Base-by-base conservation (phyloP, 2,888 invertebrate species). In the Ectemnius cavifrons region DNA sequence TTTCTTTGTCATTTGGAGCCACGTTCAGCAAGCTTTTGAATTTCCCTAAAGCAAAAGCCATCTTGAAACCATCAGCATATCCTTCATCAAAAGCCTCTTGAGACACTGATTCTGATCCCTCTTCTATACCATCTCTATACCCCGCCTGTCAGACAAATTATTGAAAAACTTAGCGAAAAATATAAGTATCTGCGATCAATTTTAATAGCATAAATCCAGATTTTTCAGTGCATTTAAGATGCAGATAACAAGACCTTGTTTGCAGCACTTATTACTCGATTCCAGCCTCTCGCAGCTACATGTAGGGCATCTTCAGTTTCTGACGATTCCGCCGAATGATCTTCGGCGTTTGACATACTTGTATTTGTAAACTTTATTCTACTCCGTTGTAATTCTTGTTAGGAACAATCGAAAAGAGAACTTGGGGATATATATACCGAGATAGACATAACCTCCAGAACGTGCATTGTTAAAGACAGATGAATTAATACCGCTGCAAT, bases 41-140 rank as follows among this genome's bases (percentile, higher is more conserved):
- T 83, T 91, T 90, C 73, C 95, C 94, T 67, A 95, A 83, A 71
- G 92, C 86, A 68, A 94, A 92, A 16, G 94, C 94, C 82, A 93
- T 93, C 73, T 90, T 88, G 47, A 95, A 93, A 1, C 95, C 96
- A 85, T 94, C 93, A 72, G 91, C 89, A 87, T 94, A 96, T 1
- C 96, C 96, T 70, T 87, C 86, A 84, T 96, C 94, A 88, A 96
- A 96, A 86, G 94, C 93, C 20, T 92, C 87, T 91, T 96, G 96
- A 82, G 94, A 95, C 63, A 92, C 92, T 65, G 92, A 90, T 18
- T 93, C 92, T 77, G 93, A 92, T 0, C 95, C 96, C 86, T 93
- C 94, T 46, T 92, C 91, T 71, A 94, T 92, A 23, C 96, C 96
- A 89, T 96, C 95, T 84, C 93, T 92, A 84, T 93, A 95, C 56